Evolutionary conservation across 2,888 invertebrate genomes (phyloP).

Genomic region (Amorpha juglandis): DNA sequence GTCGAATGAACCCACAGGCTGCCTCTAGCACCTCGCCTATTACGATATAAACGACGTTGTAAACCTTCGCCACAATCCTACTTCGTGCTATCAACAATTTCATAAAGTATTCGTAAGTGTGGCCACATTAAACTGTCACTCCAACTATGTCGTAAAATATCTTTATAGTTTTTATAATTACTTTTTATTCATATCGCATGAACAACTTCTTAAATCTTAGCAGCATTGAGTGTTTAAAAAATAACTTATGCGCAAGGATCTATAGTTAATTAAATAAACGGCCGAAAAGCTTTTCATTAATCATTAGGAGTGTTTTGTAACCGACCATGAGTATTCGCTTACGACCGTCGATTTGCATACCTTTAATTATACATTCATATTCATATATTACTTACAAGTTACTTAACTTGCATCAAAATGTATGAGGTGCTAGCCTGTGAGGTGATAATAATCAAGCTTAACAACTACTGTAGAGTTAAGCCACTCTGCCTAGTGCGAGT

Average conservation of each 20-base stretch:
- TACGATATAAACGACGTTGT: constrained; percentile 32
- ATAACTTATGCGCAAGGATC: neutral
- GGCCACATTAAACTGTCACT: constrained; percentile 27
- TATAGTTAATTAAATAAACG: constrained; percentile 32
- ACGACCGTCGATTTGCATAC: constrained; percentile 69
- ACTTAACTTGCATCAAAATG: neutral
- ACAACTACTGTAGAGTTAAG: no score
- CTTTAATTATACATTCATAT: constrained; percentile 50
- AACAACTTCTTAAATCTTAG: no score
- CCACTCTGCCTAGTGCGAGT: no score
- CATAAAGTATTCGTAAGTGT: constrained; percentile 28
- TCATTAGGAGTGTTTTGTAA: constrained; percentile 61
- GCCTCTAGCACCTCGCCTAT: constrained; percentile 17
- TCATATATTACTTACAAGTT: neutral
- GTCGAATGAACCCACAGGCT: constrained; percentile 27
- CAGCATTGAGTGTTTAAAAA: constrained; percentile 39
- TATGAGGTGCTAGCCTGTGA: neutral
- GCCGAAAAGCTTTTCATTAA: constrained; percentile 68
- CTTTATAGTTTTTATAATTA: constrained; percentile 28
- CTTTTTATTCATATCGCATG: constrained; percentile 7
- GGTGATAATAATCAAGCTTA: no score
- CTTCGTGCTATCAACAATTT: constrained; percentile 36
- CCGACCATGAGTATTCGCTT: constrained; percentile 45
- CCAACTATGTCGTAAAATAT: constrained; percentile 33
- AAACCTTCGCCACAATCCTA: constrained; percentile 14